Conservation (phyloP, 2,888 invertebrate species). For the Clivina fossor region DNA sequence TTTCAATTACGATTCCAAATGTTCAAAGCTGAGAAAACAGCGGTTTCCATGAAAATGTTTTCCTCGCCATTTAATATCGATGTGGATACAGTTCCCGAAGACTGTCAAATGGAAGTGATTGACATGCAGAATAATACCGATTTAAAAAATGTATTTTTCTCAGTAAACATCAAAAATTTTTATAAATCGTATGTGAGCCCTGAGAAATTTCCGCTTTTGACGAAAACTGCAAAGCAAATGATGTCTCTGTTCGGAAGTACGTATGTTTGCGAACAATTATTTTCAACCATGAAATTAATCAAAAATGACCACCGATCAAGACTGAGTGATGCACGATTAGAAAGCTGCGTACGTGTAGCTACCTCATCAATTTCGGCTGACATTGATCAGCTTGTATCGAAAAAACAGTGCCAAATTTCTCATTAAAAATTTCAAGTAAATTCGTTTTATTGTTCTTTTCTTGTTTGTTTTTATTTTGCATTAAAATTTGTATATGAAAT, state of each 20-base stretch:
- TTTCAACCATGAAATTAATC: constrained; percentile 11
- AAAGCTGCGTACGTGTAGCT: constrained; percentile 37
- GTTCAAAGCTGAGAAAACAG: constrained; percentile 33
- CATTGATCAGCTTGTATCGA: constrained; percentile 29
- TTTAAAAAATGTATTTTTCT: constrained; percentile 28
- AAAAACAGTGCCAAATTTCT: constrained; percentile 37
- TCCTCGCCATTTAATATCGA: constrained; percentile 38
- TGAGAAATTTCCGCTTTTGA: constrained; percentile 10
- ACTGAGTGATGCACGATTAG: constrained; percentile 36
- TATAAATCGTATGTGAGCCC: constrained; percentile 21
- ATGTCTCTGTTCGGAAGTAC: constrained; percentile 27
- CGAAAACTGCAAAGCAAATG: constrained; percentile 6
- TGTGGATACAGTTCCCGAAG: constrained; percentile 35
- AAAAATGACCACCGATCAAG: constrained; percentile 34
- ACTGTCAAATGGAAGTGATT: constrained; percentile 36
- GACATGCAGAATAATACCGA: constrained; percentile 37
- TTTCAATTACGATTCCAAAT: constrained; percentile 33
- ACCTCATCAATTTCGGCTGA: constrained; percentile 33
- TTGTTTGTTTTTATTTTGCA: too few relatives aligned
- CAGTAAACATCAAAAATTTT: constrained; percentile 32
- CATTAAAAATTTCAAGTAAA: too few relatives aligned
- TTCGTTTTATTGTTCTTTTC: too few relatives aligned
- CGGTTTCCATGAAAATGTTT: constrained; percentile 35
- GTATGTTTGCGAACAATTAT: constrained; percentile 29
- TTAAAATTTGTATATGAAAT: too few relatives aligned